Conservation (phyloP, 2,797 vertebrate genomes). For the Toxotes lorentzi region DNA sequence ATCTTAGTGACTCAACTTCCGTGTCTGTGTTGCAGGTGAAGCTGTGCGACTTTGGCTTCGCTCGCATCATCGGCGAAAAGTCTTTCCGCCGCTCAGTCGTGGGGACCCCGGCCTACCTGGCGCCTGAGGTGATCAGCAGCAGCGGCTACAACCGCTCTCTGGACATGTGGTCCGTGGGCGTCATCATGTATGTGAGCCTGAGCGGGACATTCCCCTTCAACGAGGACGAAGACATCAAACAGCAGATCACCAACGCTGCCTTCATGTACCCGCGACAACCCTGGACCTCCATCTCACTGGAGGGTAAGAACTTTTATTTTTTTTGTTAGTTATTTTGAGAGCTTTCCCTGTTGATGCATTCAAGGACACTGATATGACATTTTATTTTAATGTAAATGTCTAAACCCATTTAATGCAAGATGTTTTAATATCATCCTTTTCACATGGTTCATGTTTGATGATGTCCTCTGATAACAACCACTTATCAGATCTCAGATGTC, state of each 20-base stretch:
- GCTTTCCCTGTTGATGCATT: neutral
- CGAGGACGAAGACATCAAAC: slow-evolving; percentile 86
- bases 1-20: neutral
- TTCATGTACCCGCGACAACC: slow-evolving; percentile 86
- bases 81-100: slow-evolving; percentile 86
- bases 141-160: slow-evolving; percentile 86
- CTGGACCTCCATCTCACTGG: slow-evolving; percentile 82
- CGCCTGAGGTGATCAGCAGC: slow-evolving; percentile 85
- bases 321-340: neutral
- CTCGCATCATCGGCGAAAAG: slow-evolving; percentile 88
- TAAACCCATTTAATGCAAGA: too few relatives aligned
- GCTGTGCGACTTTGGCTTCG: slow-evolving; percentile 87
- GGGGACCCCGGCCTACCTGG: slow-evolving; percentile 87
- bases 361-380: too few relatives aligned
- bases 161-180: slow-evolving; percentile 88
- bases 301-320: slow-evolving; percentile 47
- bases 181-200: slow-evolving; percentile 86
- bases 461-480: neutral
- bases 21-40: slow-evolving; percentile 74
- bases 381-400: too few relatives aligned
- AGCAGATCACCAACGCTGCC: slow-evolving; percentile 87
- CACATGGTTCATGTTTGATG: too few relatives aligned
- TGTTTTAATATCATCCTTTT: too few relatives aligned
- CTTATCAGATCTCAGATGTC: neutral
- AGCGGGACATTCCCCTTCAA: slow-evolving; percentile 88